Base-by-base conservation (phyloP, 2,113 vertebrate genomes). In the Sakesphorus luctuosus region DNA sequence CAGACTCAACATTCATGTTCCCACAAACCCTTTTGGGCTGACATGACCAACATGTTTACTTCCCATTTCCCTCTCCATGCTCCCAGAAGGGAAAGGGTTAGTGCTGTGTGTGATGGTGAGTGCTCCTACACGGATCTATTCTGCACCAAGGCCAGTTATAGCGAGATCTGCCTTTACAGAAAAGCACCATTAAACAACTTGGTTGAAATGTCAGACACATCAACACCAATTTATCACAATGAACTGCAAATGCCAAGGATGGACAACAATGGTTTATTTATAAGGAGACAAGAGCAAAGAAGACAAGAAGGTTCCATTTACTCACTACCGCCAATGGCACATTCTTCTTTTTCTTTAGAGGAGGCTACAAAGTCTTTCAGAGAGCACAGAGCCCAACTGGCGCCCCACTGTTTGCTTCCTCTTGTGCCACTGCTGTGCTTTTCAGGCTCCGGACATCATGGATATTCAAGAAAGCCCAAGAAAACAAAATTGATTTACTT, bases 151-250 rank as follows among this genome's bases (percentile, higher is more conserved):
- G 23, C 19, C 0, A 95, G 69, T 86, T 66, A 95, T 29, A 93
- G 92, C 52, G 72, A 95, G 94, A 91, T 87, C 72, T 83, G 95
- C 71, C 90, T 95, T 93, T 96, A 94, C 89, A 89, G 92, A 87
- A 93, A 91, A 68, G 88, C 89, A 46, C 94, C 91, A 91, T 96
- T 97, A 97, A 97, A 96, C 93, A 94, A 89, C 89, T 96, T 65
- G 93, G 97, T 96, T 97, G 94, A 97, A 96, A 97, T 97, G 97
- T 97, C 97, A 97, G 95, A 94, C 95, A 86, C 95, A 97, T 97
- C 97, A 97, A 96, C 89, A 94, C 92, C 96, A 96, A 97, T 97
- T 97, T 97, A 97, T 97, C 97, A 97, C 96, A 96, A 97, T 97
- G 94, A 95, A 96, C 94, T 93, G 94, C 92, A 97, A 97, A 96